Evolutionary conservation across 2,797 vertebrate species (phyloP), one percentile per base, ranked within the genome.

Genomic region (Trachurus trachurus): DNA sequence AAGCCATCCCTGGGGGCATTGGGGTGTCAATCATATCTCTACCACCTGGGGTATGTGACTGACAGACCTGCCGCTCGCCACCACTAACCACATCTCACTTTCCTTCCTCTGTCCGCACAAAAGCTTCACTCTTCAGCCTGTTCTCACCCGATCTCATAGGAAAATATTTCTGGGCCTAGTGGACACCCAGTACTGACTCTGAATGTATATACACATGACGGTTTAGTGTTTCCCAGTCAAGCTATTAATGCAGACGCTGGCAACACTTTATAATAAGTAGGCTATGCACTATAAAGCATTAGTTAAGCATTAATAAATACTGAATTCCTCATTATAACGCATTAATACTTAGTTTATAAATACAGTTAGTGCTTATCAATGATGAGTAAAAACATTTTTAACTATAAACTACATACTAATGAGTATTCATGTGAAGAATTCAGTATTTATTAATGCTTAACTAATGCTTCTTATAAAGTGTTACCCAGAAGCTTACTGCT

Each of bases 21-120:
- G 66, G 64, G 67, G 59, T 76, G 90, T 89, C 91, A 90, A 80
- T 93, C 90, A 91, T 29, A 57, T 49, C 56, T 70, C 53, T 70
- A 71, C 81, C 82, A 87, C 67, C 79, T 71, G 72, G 67, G 75
- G 69, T 60, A 76, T 65, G 61, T 79, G 71, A 85, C 63, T 77
- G 86, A 87, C 42, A n/a, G 76, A 65, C 73, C 16, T 49, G 80
- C 82, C 10, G 47, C 50, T 54, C 71, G 76, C 75, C 64, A 60
- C 59, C 61, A 0, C 68, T 71, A 52, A 86, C 81, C 62, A 44
- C 84, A 54, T 63, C 83, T 63, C 49, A 56, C 42, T 56, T 87
- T 90, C 87, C 85, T 86, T 83, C 83, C 79, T 89, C 56, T 71
- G 44, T 74, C 29, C 37, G 73, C 49, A 89, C 78, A 84, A 75